Percentiles rank a stretch among this genome's conserved stretches.
Evolutionary conservation across 23 tunicate species (phyloP).

Genomic region (Pegea sp.): DNA sequence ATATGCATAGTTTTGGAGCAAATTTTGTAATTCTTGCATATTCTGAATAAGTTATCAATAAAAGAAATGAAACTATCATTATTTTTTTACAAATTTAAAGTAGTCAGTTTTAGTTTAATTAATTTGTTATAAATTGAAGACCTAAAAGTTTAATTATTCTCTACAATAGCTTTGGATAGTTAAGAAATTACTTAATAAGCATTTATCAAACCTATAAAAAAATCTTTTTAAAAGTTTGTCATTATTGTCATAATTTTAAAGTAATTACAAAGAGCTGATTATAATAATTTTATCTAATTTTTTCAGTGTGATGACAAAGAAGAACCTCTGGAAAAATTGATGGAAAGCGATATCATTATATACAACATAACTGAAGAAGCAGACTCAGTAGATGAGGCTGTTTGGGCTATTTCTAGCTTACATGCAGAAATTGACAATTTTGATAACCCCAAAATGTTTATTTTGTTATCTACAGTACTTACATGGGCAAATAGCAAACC

Average conservation of each 20-base stretch:
- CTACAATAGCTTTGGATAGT: no score
- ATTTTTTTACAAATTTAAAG: not conserved
- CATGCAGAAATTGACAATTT: slow-evolving; percentile 91
- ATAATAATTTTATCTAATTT: not conserved
- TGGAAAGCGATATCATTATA: slow-evolving; percentile 82
- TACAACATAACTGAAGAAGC: slow-evolving; percentile 84
- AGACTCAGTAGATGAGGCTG: slow-evolving; percentile 73
- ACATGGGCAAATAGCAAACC: slow-evolving; percentile 97
- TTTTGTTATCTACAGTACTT: slow-evolving; percentile 46
- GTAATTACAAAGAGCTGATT: not conserved
- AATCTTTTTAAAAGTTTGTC: no score
- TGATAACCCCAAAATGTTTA: slow-evolving; percentile 72
- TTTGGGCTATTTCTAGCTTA: slow-evolving; percentile 70
- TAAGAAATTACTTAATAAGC: no score
- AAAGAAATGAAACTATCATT: no score
- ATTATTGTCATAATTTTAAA: no score
- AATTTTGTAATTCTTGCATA: no score
- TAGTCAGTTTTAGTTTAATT: not conserved
- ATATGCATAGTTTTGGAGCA: no score
- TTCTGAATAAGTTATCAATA: no score
- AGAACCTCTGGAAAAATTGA: slow-evolving; percentile 60
- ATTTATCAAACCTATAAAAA: no score
- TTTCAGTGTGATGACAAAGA: slow-evolving; percentile 64
- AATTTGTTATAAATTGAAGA: not conserved
- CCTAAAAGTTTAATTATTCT: no score